Evolutionary conservation across 1,140 invertebrate genomes (phyloP), one percentile per base, ranked within the genome.

Genomic region (Cydia pomonella): DNA sequence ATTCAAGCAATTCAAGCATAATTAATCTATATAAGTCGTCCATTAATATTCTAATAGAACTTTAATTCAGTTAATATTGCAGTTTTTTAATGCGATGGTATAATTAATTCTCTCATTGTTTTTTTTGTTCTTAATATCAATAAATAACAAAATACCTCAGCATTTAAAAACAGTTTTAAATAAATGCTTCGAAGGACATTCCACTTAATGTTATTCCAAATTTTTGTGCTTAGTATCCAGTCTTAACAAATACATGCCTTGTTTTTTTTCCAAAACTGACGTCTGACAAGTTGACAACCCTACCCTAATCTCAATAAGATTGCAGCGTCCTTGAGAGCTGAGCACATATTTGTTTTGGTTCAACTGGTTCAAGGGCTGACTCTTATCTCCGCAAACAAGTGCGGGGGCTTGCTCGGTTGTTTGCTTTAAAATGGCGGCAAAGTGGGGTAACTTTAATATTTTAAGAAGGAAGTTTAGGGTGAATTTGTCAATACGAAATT

Each of bases 281-380:
- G 16, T 16, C 12, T 33, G 29, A 7, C 64, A 69, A 69, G 33
- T 21, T 33, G 29, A 7, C 64, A 69, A 69, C 64, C 64, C 64
- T 69, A 38, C 29, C n/a, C 64, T 69, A 69, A 69, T 69, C 64
- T 69, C 29, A 38, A 29, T n/a, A 66, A 66, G 64, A 38, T 69
- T 69, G 64, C 64, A n/a, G 27, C 64, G 64, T 69, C 64, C 64
- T 69, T 69, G 64, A 69, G 64, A 69, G 29, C 64, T 38, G 64
- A 69, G 64, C 64, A 69, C 27, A 69, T 69, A 69, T 69, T 69
- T 69, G 64, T 69, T 69, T 69, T 69, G 64, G 29, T 69, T 33
- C 64, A 69, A 33, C 50, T 7, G 53, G 53, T n/a, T 69, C 64
- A n/a, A 33, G 64, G 64, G n/a, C 53, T 59, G 53, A 0, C 64